Evolutionary conservation across 2,113 vertebrate species (phyloP), one percentile per base, ranked within the genome.

Genomic region (Alectura lathami): DNA sequence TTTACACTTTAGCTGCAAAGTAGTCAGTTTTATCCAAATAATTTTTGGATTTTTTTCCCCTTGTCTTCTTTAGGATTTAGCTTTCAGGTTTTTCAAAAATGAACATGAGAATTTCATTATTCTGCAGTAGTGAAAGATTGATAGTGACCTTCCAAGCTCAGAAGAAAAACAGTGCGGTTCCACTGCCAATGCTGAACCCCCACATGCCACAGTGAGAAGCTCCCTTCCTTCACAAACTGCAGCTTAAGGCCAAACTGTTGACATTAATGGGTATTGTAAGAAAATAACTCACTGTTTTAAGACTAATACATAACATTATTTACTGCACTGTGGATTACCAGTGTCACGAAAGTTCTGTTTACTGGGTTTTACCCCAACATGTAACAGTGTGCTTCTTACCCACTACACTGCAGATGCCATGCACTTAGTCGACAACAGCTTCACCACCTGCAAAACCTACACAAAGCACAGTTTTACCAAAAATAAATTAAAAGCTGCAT

Each of bases 131-230:
- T 26, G 70, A 29, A 53, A 76, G 12, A 42, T 10, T 47, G 4
- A 62, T 1, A 66, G 36, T 6, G 11, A 53, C 26, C 42, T 42
- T 80, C 18, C n/a, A 70, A 69, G 56, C 26, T 86, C 36, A 42
- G 42, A 29, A 83, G 77, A 53, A 53, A 72, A 59, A 22, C 5
- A 69, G 20, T 23, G 47, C 51, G 17, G 23, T 32, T 47, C 22
- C 30, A 9, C n/a, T 11, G 68, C 56, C 2, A 6, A 36, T 11
- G 34, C 17, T 5, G 2, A 85, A 30, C 1, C 0, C 43, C 36
- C 47, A 9, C 26, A 6, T 1, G 6, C 8, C 69, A 59, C n/a
- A 40, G 22, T 12, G n/a, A 64, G 50, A 57, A n/a, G n/a, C 13
- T 18, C 0, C 1, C 13, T 79, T 72, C 40, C 59, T 73, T 11